Conservation (phyloP, 2,113 vertebrate genomes). For the Okapia johnstoni region DNA sequence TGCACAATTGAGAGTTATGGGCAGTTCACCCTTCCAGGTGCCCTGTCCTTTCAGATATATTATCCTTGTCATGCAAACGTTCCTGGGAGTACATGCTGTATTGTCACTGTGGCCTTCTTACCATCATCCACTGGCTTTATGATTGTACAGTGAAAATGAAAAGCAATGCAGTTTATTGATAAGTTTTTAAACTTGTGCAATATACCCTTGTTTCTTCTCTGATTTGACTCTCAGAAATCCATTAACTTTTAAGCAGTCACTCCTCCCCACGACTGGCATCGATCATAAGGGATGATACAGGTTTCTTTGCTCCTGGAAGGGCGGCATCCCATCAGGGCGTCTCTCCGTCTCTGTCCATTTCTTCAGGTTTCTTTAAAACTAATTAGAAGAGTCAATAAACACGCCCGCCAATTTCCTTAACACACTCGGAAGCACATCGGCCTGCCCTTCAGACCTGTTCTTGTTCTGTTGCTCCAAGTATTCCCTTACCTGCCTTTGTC, state of each 20-base stretch:
- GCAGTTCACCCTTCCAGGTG: background rate
- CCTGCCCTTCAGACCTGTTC: conserved; percentile 41
- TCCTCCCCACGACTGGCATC: background rate
- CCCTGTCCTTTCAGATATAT: conserved; percentile 10
- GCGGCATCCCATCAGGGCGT: conserved; percentile 14
- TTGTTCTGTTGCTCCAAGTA: background rate
- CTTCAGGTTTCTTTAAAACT: conserved; percentile 56
- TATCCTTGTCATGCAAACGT: background rate
- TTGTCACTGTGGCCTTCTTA: background rate
- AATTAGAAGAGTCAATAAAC: conserved; percentile 41
- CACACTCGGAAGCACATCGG: background rate
- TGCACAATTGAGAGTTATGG: background rate
- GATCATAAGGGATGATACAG: background rate
- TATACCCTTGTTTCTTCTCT: conserved; percentile 32
- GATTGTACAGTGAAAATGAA: conserved; percentile 14
- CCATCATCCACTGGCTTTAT: background rate
- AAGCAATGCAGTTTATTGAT: conserved; percentile 37
- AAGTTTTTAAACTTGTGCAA: conserved; percentile 20
- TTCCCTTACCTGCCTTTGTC: conserved; percentile 65
- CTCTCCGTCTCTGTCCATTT: conserved; percentile 37
- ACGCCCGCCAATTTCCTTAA: background rate
- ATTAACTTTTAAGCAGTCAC: background rate
- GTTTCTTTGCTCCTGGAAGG: conserved; percentile 16
- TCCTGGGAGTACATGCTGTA: background rate
- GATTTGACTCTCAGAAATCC: conserved; percentile 19